Evolutionary conservation across 2,888 invertebrate genomes (phyloP), one percentile per base, ranked within the genome.

Genomic region (Prosapia bicincta): DNA sequence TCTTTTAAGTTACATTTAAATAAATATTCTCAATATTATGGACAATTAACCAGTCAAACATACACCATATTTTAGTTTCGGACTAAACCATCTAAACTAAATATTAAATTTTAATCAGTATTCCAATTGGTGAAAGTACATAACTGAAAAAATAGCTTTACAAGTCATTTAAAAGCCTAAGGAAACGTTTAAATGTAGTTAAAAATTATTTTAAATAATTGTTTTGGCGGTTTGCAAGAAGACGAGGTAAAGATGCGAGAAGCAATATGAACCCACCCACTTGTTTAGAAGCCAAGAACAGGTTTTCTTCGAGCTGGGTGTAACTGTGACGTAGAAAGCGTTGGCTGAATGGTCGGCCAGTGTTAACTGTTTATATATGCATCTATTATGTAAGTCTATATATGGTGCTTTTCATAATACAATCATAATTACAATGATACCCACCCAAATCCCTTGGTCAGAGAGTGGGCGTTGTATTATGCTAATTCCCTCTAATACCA

Each of bases 331-430:
- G 69, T 69, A 69, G 69, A 67, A 69, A 69, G 69, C 69, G 69
- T 69, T 69, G 69, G 69, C 30, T 30, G 69, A 54, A 54, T 54
- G 54, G 54, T 54, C n/a, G 20, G 54, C 5, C 69, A 28, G 28
- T 26, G 26, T 26, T 69, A 69, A 69, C 69, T 69, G 69, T 69
- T 69, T 69, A 69, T 69, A 26, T 69, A 69, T 69, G 69, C 69
- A 69, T 69, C 69, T 69, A 69, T 69, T 69, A 69, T 69, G 69
- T 69, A 69, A 69, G 69, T 13, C 69, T 69, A 69, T 69, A 69
- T 69, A 69, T 69, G 69, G 69, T 69, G 26, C 26, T 69, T 69
- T 69, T 69, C 69, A 69, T 69, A 69, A 69, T 10, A 69, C 69
- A 69, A 54, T 54, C n/a, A 54, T 54, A 54, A 54, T 54, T 54